Base-by-base conservation (phyloP, 2,113 vertebrate species). In the Entomyzon cyanotis region DNA sequence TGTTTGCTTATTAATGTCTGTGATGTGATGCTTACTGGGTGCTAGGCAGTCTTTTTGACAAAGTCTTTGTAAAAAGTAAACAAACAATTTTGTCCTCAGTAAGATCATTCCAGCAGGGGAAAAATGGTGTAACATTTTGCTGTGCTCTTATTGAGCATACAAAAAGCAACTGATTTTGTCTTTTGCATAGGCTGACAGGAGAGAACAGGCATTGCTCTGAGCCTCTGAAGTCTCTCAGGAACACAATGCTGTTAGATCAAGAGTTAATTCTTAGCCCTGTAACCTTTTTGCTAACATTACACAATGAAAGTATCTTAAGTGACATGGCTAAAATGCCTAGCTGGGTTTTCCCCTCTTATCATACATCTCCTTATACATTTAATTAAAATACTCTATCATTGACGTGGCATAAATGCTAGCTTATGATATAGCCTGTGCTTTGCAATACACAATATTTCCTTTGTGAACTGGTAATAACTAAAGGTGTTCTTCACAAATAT, bases 331-430 rank as follows among this genome's bases (percentile, higher is more conserved):
- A 90, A 88, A 42, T 58, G 42, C 78, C 37, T 80, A 42, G n/a
- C 90, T 84, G 77, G 52, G 16, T 76, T 89, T 76, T n/a, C 62
- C 50, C 23, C 67, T 84, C n/a, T 93, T 92, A 81, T 68, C 56
- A 74, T 46, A 9, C 20, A 82, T 75, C 47, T 73, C 37, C 80
- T 96, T 76, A 92, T 46, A 31, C 19, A 52, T 65, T 87, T 89
- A 93, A 97, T 95, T 97, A 96, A 95, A 96, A 93, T 77, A 88
- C 53, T 83, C 52, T 63, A 25, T 92, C 89, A 81, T 33, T 71
- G 6, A 52, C 93, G 31, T 97, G 84, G 84, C 47, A 84, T 71
- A 88, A 97, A 76, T 60, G 25, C 35, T 65, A 80, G 31, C 39
- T 35, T 89, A 19, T 89, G 52, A 83, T 62, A 31, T 7, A 82